Evolutionary conservation across 2,888 invertebrate genomes (phyloP), one percentile per base, ranked within the genome.

Genomic region (Harmothoe impar): DNA sequence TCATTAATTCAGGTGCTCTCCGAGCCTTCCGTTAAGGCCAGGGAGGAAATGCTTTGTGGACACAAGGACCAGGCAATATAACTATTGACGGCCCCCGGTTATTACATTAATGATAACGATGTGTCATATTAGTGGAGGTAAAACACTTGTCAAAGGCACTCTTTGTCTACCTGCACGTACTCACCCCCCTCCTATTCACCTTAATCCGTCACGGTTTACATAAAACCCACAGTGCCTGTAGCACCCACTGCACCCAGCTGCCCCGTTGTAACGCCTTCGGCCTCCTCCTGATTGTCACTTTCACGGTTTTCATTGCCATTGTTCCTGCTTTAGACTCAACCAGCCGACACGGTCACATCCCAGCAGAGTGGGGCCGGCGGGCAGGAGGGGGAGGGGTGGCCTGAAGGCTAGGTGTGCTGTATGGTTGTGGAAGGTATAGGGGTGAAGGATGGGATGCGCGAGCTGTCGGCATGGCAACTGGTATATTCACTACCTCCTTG

Each of bases 261-360:
- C n/a, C 72, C 10, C 72, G 72, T 25, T 72, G 72, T 72, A 72
- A 72, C 72, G 43, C 81, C 81, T 43, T 81, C 35, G 35, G 17
- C 35, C 81, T 15, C 81, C 15, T 43, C 81, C 81, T 17, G 15
- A 43, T 81, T 81, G 81, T 81, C 81, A 81, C 81, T 81, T 81
- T 81, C 81, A 81, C 81, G 81, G 81, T 81, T 81, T 81, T 81
- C 81, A 81, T 81, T 35, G 81, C 81, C 81, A 81, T 81, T 81
- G 43, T 81, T 81, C 72, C 35, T 62, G 77, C n/a, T 77, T 23
- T 31, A 29, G 23, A 29, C 77, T 23, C 77, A 31, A 15, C 29
- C 77, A 15, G 29, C 77, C 31, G 31, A 23, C 77, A 25, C 31
- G 29, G 31, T 29, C 77, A 23, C 77, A 62, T 25, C 31, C 77